Evolutionary conservation across 1,140 invertebrate species (phyloP).

Genomic region (Acromyrmex heyeri): DNA sequence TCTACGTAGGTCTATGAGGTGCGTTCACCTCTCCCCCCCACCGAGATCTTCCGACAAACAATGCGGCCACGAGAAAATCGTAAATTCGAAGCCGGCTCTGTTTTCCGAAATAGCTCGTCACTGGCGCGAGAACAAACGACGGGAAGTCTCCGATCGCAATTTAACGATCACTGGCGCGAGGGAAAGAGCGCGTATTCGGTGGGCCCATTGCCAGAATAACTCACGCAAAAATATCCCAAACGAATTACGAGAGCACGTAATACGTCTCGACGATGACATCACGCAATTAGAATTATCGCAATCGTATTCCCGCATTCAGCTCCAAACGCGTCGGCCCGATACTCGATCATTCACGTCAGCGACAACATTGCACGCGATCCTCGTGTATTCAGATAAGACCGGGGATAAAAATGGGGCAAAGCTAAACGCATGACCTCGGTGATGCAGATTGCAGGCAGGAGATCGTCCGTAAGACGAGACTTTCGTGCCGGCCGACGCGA

Average conservation of each 20-base stretch:
- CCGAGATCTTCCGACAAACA: background rate
- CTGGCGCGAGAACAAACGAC: constrained; percentile 21
- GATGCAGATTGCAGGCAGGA: background rate
- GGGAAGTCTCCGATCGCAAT: background rate
- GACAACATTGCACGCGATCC: constrained; percentile 1
- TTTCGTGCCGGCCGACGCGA: background rate
- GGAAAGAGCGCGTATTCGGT: constrained; percentile 10
- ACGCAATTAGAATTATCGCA: constrained; percentile 31
- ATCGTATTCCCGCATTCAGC: background rate
- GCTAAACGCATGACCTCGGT: constrained; percentile 12
- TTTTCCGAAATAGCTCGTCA: background rate
- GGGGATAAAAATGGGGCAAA: constrained; percentile 4
- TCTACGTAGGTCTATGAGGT: too few relatives aligned
- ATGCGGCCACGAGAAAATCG: background rate
- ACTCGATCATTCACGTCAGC: background rate
- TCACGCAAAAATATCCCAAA: constrained; percentile 68
- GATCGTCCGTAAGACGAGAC: background rate
- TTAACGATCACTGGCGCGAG: background rate
- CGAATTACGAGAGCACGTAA: constrained; percentile 66
- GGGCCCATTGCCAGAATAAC: constrained; percentile 64
- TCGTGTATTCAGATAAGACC: background rate
- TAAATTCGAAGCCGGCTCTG: background rate
- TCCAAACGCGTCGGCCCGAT: background rate
- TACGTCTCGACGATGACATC: constrained; percentile 38
- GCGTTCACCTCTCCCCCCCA: background rate